Evolutionary conservation across 2,113 vertebrate species (phyloP).

Genomic region (Dinomys branickii): DNA sequence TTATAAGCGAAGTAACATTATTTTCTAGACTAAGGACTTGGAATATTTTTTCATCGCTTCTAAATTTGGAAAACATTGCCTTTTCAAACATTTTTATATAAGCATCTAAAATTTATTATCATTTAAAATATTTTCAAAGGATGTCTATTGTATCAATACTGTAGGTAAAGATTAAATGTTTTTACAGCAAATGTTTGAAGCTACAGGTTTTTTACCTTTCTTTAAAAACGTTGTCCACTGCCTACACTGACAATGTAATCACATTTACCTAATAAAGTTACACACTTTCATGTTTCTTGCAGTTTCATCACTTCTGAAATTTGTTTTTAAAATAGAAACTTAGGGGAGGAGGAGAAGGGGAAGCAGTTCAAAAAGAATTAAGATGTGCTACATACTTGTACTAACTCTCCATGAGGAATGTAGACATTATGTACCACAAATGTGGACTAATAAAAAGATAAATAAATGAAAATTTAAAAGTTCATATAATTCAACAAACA

Average conservation of each 20-base stretch:
- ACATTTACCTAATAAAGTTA: background rate
- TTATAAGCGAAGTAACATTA: background rate
- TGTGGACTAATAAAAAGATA: background rate
- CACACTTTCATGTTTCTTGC: background rate
- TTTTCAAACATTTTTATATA: background rate
- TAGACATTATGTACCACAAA: background rate
- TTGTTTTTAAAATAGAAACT: background rate
- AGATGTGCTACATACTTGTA: background rate
- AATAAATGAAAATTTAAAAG: background rate
- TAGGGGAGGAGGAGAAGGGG: background rate
- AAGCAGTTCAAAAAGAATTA: background rate
- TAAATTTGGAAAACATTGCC: background rate
- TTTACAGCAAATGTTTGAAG: background rate
- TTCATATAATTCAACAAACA: background rate
- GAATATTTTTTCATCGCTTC: background rate
- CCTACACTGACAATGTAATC: background rate
- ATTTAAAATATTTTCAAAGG: background rate
- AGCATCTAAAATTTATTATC: background rate
- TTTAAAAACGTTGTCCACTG: background rate
- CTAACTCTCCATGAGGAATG: background rate
- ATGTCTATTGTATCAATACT: background rate
- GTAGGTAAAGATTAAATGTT: background rate
- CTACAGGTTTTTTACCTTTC: background rate
- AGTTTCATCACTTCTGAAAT: background rate
- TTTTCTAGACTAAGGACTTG: background rate